Evolutionary conservation across 1,140 invertebrate species (phyloP), one percentile per base, ranked within the genome.

Genomic region (Nephila pilipes): DNA sequence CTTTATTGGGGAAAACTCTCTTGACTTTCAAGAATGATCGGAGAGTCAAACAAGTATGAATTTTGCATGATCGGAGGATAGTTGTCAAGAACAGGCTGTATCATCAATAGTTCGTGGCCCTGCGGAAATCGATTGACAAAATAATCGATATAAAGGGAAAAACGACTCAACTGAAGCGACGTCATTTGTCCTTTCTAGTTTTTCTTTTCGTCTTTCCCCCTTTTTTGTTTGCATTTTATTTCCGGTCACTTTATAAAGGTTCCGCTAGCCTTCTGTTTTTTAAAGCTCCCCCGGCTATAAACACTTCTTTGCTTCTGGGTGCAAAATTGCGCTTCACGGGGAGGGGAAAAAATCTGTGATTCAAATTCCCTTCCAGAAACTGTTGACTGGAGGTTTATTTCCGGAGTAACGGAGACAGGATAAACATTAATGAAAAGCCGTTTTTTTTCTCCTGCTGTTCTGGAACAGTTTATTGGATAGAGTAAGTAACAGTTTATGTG

Each of bases 221-320:
- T 46, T 80, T 81, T 38, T 81, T 81, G 36, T 81, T 81, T 81
- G 46, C 79, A 54, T 38, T 81, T 54, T 81, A 46, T 46, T 81
- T 81, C 79, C 79, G 79, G 79, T 81, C 79, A 81, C 79, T 54
- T 81, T 81, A 81, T 81, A 81, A 81, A 81, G 79, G 79, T 46
- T 54, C 79, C 79, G 22, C 36, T 79, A 22, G 60, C 79, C 79
- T 81, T 81, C 79, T 81, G 32, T 81, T 81, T 69, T 69, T 69
- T 69, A 69, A 69, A 69, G 14, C 65, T 69, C 65, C 65, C 29
- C 79, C 4, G 79, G 79, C 79, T n/a, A 81, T 81, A 81, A 81
- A 54, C 79, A 81, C 32, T 54, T 81, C 79, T 22, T 54, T 46
- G 18, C 46, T 81, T 38, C 46, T 81, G 36, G 79, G n/a, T 69